These are phyloP conservation scores for Elysia crispata DNA, from an alignment of 2,888 invertebrate genomes.

Conservation along the genomic window DNA sequence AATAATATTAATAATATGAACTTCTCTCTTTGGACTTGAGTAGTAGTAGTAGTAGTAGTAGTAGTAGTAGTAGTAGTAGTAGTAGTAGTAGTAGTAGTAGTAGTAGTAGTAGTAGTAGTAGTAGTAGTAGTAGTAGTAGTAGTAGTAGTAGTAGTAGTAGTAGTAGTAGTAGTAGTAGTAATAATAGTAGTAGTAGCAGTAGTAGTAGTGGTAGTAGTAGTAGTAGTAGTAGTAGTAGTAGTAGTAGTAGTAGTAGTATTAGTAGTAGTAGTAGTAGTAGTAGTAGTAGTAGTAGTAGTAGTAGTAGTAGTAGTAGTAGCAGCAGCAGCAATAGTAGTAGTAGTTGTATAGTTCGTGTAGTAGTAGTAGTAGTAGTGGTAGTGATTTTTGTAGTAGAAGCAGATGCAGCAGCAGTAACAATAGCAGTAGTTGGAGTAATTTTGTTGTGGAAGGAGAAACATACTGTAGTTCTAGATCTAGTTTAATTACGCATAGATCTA, in stretches of 20 bases:
- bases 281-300: conserved; percentile 9
- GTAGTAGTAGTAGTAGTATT: no score
- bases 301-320: background rate
- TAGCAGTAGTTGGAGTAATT: no score
- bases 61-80: conserved; percentile 4
- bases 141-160: conserved; percentile 9
- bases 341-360: no score
- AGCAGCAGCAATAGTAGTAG: background rate
- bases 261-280: no score
- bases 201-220: conserved; percentile 1
- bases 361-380: no score
- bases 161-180: conserved; percentile 4
- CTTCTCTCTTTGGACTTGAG: background rate
- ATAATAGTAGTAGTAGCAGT: background rate
- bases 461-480: no score
- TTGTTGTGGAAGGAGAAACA: no score
- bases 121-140: conserved; percentile 9
- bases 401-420: no score
- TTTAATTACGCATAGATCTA: no score
- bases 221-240: conserved; percentile 2
- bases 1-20: background rate
- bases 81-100: conserved; percentile 9
- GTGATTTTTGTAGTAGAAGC: no score
- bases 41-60: no score
- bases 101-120: conserved; percentile 4